These are phyloP conservation scores for Diabrotica balteata DNA, from an alignment of 2,888 invertebrate genomes.

Conservation along the genomic window DNA sequence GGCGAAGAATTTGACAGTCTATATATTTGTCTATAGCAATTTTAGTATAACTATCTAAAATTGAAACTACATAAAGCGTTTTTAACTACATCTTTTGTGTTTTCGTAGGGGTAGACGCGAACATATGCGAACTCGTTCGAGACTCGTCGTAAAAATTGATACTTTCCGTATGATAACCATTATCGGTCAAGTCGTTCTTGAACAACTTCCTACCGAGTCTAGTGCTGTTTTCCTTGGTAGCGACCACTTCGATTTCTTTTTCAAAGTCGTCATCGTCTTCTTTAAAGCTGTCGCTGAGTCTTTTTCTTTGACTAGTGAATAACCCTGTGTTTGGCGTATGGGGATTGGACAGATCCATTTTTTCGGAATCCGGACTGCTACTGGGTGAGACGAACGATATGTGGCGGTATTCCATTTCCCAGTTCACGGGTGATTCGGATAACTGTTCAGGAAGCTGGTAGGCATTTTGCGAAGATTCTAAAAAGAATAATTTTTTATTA, in stretches of 20 bases:
- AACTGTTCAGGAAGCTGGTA: slow-evolving; percentile 31
- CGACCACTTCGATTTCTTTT: not conserved
- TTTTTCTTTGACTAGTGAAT: slow-evolving; percentile 56
- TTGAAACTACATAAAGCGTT: no score
- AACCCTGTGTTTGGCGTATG: slow-evolving; percentile 56
- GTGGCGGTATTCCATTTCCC: slow-evolving; percentile 58
- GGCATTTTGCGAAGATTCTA: slow-evolving; percentile 28
- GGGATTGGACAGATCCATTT: slow-evolving; percentile 54
- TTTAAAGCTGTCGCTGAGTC: slow-evolving; percentile 58
- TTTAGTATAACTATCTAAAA: no score
- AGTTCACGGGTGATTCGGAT: slow-evolving; percentile 52
- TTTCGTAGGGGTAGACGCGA: slow-evolving; percentile 57
- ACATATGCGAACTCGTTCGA: slow-evolving; percentile 45
- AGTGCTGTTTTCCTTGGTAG: slow-evolving; percentile 40
- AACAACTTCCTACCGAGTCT: slow-evolving; percentile 43
- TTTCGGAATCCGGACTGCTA: slow-evolving; percentile 39
- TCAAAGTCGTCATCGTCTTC: slow-evolving; percentile 42
- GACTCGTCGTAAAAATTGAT: slow-evolving; percentile 40
- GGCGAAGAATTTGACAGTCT: no score
- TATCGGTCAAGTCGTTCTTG: slow-evolving; percentile 49
- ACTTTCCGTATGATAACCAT: slow-evolving; percentile 53
- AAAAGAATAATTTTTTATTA: slow-evolving; percentile 11
- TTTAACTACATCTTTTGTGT: slow-evolving; percentile 24
- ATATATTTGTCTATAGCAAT: no score
- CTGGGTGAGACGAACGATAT: slow-evolving; percentile 48